These are phyloP conservation scores for Xenopus tropicalis DNA, from an alignment of 2,113 vertebrate genomes.

Conservation along the genomic window DNA sequence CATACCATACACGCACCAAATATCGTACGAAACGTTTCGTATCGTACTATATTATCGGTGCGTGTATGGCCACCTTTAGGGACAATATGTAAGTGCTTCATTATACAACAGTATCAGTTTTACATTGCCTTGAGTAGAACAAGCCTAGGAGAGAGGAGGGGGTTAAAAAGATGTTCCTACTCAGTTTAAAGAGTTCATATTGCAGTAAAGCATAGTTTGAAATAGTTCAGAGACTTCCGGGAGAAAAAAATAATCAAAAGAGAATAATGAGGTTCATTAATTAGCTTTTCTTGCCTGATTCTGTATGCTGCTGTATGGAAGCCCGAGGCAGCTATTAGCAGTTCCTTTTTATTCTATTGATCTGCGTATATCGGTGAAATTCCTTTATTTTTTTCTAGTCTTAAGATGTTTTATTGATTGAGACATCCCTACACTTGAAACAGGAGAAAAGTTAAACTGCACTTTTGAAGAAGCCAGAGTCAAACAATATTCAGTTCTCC, in stretches of 20 bases:
- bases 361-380: slow-evolving; percentile 38
- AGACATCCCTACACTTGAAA: slow-evolving; percentile 41
- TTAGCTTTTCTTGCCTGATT: slow-evolving; percentile 31
- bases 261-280: slow-evolving; percentile 46
- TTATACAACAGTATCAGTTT: too few relatives aligned
- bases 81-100: too few relatives aligned
- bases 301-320: slow-evolving; percentile 26
- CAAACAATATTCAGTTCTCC: not conserved
- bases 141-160: not conserved
- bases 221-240: slow-evolving; percentile 29
- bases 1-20: too few relatives aligned
- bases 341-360: slow-evolving; percentile 44
- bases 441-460: slow-evolving; percentile 38
- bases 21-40: too few relatives aligned
- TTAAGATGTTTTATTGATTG: slow-evolving; percentile 46
- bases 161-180: slow-evolving; percentile 27
- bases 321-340: slow-evolving; percentile 43
- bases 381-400: slow-evolving; percentile 31
- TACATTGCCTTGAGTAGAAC: too few relatives aligned
- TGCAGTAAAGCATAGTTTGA: slow-evolving; percentile 30
- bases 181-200: slow-evolving; percentile 17
- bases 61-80: too few relatives aligned
- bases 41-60: too few relatives aligned
- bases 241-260: slow-evolving; percentile 42
- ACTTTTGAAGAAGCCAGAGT: slow-evolving; percentile 12